Percentiles rank a stretch among this genome's conserved stretches.
These are phyloP conservation scores for Paramuricea clavata DNA, from an alignment of 92 coral and sea anemone genomes.

Conservation along the genomic window DNA sequence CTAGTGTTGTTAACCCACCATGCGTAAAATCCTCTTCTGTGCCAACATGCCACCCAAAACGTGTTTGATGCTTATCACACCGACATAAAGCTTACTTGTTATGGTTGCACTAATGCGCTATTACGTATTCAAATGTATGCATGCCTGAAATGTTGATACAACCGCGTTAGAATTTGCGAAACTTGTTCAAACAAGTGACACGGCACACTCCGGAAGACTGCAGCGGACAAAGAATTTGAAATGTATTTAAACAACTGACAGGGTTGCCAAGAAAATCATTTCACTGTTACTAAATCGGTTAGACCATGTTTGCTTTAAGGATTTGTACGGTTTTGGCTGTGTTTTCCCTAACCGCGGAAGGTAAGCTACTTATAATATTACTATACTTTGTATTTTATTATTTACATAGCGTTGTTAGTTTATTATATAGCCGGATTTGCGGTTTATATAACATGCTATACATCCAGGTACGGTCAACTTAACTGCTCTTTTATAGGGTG, in stretches of 20 bases:
- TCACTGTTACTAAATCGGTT: background rate
- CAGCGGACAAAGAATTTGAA: conserved; percentile 28
- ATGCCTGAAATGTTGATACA: conserved; percentile 6
- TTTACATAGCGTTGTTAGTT: conserved; percentile 7
- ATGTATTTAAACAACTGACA: conserved; percentile 21
- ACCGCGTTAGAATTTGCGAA: conserved; percentile 35
- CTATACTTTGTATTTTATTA: background rate
- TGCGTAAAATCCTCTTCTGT: conserved; percentile 6
- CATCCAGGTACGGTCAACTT: background rate
- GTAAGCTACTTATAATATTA: background rate
- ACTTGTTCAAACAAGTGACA: background rate
- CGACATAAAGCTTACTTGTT: conserved; percentile 20
- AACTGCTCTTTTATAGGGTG: background rate
- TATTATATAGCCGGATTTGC: conserved; percentile 5
- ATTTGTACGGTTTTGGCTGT: background rate
- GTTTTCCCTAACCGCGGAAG: background rate
- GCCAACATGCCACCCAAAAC: conserved; percentile 41
- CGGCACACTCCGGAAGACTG: conserved; percentile 40
- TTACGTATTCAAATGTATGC: conserved; percentile 44
- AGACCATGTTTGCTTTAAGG: conserved; percentile 31
- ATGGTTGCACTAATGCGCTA: background rate
- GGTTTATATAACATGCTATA: background rate
- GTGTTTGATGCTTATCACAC: conserved; percentile 21
- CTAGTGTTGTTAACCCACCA: background rate
- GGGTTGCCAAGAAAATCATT: conserved; percentile 14